Evolutionary conservation across 2,797 vertebrate species (phyloP).

Genomic region (Columba guinea): DNA sequence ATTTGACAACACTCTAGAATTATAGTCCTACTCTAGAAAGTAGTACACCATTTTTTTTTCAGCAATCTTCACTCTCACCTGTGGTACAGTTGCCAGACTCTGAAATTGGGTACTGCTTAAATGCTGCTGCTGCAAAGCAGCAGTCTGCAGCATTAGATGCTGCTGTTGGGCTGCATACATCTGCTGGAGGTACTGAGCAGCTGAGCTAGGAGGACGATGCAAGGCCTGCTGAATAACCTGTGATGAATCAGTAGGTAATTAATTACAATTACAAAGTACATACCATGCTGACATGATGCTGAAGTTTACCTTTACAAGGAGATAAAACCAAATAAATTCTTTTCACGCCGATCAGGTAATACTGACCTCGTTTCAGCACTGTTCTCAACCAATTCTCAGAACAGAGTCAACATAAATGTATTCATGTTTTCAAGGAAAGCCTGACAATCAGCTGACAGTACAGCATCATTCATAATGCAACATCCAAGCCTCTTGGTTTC

Average conservation of each 20-base stretch:
- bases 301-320: constrained; percentile 13
- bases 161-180: constrained; percentile 96
- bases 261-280: constrained; percentile 54
- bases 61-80: constrained; percentile 78
- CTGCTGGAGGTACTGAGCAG: constrained; percentile 93
- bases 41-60: not conserved
- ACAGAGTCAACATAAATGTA: not conserved
- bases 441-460: not conserved
- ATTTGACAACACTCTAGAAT: not conserved
- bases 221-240: constrained; percentile 93
- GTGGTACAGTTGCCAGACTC: constrained; percentile 87
- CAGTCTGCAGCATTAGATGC: constrained; percentile 92
- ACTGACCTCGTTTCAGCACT: not conserved
- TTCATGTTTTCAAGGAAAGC: not conserved
- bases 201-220: constrained; percentile 90
- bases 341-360: not conserved
- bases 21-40: not conserved
- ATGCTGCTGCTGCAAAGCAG: constrained; percentile 91
- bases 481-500: not conserved
- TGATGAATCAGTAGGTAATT: constrained; percentile 62
- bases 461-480: not conserved
- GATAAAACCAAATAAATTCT: not conserved
- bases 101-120: constrained; percentile 86
- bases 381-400: not conserved
- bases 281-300: constrained; percentile 19